Evolutionary conservation across 2,888 invertebrate genomes (phyloP).

Genomic region (Drosophila eohydei): DNA sequence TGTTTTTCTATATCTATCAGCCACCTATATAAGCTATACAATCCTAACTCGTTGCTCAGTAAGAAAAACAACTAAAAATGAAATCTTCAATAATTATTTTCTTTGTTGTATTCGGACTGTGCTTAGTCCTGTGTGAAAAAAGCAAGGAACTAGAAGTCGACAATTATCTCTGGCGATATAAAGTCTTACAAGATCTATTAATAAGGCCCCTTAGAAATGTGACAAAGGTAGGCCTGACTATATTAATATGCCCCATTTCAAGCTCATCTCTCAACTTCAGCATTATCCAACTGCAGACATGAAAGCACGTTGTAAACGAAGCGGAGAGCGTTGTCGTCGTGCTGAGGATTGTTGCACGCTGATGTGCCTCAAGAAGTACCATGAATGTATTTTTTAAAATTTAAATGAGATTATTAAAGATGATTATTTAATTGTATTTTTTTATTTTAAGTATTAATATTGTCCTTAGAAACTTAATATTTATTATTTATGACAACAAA

Average conservation of each 20-base stretch:
- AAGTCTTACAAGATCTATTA: neutral
- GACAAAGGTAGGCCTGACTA: neutral
- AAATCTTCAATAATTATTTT: neutral
- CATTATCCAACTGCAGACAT: neutral
- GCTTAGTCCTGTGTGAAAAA: neutral
- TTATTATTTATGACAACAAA: neutral
- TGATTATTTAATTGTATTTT: neutral
- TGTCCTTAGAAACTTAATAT: neutral
- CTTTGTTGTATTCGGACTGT: neutral
- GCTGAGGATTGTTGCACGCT: conserved; percentile 8
- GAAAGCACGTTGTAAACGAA: neutral
- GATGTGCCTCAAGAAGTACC: neutral
- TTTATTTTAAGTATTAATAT: neutral
- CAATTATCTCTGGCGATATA: conserved; percentile 1
- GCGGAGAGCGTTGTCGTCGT: neutral
- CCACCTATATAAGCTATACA: neutral
- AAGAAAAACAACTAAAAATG: neutral
- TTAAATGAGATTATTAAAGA: neutral
- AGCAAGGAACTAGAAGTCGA: neutral
- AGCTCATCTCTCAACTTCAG: neutral
- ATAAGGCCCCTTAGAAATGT: neutral
- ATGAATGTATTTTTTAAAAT: neutral
- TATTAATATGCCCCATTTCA: neutral
- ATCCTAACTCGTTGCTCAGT: neutral
- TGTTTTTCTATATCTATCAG: neutral